phyloP scores from a whole-genome alignment of 1,140 invertebrate genomes.

The Danaus plexippus region DNA sequence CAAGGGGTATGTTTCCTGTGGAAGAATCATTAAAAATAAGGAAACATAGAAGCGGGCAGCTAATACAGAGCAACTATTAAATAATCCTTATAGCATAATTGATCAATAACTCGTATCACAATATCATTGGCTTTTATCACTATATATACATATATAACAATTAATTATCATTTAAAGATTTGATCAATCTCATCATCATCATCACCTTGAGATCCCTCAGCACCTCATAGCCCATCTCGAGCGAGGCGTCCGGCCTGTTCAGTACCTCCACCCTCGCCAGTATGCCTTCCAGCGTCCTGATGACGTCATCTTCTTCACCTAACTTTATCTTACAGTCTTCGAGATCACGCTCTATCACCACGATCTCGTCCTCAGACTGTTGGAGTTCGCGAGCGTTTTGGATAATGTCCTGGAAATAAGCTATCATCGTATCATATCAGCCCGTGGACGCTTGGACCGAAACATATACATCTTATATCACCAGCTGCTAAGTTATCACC shows the following conservation, averaged over 20 bases:
- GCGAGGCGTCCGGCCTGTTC: conserved; percentile 75
- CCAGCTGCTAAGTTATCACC: conserved; percentile 40
- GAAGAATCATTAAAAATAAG: no score
- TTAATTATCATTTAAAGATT: no score
- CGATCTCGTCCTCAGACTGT: conserved; percentile 82
- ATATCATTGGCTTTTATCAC: no score
- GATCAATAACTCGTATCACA: no score
- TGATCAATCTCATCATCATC: no score
- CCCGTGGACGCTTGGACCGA: no score
- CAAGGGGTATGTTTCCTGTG: conserved; percentile 40
- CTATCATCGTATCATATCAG: not conserved
- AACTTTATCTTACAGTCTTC: conserved; percentile 80
- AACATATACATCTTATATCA: no score
- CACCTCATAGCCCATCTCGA: conserved; percentile 81
- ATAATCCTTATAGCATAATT: no score
- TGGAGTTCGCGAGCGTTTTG: conserved; percentile 86
- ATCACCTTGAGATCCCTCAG: conserved; percentile 81
- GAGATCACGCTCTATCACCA: conserved; percentile 86
- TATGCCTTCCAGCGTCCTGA: conserved; percentile 82
- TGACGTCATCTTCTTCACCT: conserved; percentile 81
- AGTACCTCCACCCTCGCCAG: conserved; percentile 80
- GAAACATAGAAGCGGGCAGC: conserved; percentile 7
- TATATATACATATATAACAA: no score
- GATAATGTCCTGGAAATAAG: conserved; percentile 82
- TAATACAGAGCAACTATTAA: conserved; percentile 2